A percentile compares a stretch with the other conserved stretches of the same genome.
phyloP scores from a whole-genome alignment of 2,797 vertebrate genomes.

The Antrozous pallidus region DNA sequence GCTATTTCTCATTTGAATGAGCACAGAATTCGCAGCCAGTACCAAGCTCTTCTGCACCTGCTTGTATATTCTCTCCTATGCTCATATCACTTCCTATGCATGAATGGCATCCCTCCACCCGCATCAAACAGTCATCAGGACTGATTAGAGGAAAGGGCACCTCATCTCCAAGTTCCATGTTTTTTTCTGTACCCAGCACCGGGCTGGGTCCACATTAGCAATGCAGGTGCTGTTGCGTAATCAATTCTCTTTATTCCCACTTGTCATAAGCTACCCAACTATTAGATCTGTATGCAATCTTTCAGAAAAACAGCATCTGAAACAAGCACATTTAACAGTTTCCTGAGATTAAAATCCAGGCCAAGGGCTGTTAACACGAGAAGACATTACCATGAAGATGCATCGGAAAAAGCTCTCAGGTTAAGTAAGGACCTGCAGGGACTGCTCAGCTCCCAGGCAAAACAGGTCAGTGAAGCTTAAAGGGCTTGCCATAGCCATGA shows the following conservation, averaged over 20 bases:
- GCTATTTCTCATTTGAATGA: not conserved
- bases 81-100: not conserved
- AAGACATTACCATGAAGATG: conserved; percentile 56
- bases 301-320: not conserved
- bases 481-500: not conserved
- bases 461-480: conserved; percentile 28
- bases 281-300: not conserved
- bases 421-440: not conserved
- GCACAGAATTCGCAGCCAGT: not conserved
- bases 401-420: conserved; percentile 41
- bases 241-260: conserved; percentile 22
- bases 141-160: not conserved
- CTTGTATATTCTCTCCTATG: not conserved
- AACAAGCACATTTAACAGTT: conserved; percentile 28
- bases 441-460: not conserved
- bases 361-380: conserved; percentile 21
- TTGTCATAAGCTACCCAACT: conserved; percentile 14
- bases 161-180: not conserved
- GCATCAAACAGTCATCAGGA: not conserved
- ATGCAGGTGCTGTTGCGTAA: not conserved
- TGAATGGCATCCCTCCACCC: not conserved
- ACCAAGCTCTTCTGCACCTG: not conserved
- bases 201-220: not conserved
- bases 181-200: not conserved
- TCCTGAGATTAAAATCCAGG: conserved; percentile 54